Percentiles rank a stretch among this genome's conserved stretches.
Evolutionary conservation across 2,113 vertebrate species (phyloP).

Genomic region (Corythoichthys haematopterus): DNA sequence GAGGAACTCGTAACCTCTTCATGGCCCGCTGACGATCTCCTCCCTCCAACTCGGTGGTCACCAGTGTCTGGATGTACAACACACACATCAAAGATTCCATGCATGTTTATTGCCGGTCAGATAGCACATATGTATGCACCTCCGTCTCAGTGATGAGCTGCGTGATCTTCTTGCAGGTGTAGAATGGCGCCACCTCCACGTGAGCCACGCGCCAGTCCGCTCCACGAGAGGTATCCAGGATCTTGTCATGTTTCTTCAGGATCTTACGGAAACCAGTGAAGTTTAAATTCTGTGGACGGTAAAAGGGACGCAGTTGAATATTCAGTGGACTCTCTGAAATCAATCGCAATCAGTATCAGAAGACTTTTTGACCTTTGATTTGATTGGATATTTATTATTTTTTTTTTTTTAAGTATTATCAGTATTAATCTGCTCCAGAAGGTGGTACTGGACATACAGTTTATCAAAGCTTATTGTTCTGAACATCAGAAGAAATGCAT

Average conservation of each 20-base stretch:
- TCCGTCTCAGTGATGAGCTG: constrained; percentile 97
- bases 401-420: background rate
- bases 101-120: background rate
- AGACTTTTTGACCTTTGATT: background rate
- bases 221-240: constrained; percentile 90
- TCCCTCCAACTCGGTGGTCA: constrained; percentile 94
- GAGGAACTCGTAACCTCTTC: constrained; percentile 96
- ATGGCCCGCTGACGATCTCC: constrained; percentile 97
- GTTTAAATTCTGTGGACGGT: constrained; percentile 86
- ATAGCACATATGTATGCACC: constrained; percentile 58
- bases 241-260: constrained; percentile 98
- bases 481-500: too few species aligned
- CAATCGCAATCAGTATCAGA: background rate
- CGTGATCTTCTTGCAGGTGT: constrained; percentile 98
- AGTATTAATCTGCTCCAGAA: background rate
- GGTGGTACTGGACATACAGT: background rate
- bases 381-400: background rate
- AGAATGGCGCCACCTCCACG: constrained; percentile 96
- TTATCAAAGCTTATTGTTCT: too few species aligned
- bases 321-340: background rate
- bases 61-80: constrained; percentile 76
- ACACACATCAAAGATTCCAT: background rate
- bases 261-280: constrained; percentile 99
- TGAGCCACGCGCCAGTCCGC: constrained; percentile 95
- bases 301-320: background rate